Evolutionary conservation across 2,888 invertebrate genomes (phyloP).

Genomic region (Netelia inedita): DNA sequence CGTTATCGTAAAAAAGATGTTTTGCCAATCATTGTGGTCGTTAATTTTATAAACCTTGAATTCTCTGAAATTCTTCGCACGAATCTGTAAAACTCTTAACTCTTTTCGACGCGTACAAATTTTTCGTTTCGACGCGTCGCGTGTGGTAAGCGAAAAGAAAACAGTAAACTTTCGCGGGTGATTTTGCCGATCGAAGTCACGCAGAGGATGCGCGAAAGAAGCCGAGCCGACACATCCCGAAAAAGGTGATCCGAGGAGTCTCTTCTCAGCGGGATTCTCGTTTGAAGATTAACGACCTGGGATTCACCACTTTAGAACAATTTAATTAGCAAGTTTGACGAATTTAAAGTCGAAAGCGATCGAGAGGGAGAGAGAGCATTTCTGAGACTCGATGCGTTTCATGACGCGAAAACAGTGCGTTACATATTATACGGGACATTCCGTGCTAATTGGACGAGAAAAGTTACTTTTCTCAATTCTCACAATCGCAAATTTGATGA

Average conservation of each 20-base stretch:
- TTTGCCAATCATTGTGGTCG: neutral
- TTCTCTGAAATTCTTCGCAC: constrained; percentile 2
- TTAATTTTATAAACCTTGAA: constrained; percentile 1
- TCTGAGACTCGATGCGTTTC: neutral
- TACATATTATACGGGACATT: neutral
- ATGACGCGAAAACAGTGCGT: neutral
- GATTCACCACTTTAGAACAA: constrained; percentile 56
- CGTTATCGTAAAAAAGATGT: too few relatives aligned
- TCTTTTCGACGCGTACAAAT: neutral
- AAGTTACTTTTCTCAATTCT: neutral
- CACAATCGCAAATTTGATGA: neutral
- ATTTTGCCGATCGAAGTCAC: constrained; percentile 3
- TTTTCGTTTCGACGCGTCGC: constrained; percentile 3
- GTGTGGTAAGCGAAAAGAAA: neutral
- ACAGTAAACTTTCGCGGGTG: constrained; percentile 25
- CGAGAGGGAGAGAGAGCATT: neutral
- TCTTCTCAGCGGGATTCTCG: neutral
- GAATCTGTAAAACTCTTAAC: neutral
- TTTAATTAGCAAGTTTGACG: constrained; percentile 60
- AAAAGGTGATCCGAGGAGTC: constrained; percentile 42
- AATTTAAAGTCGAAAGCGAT: constrained; percentile 13
- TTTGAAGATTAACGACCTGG: constrained; percentile 33
- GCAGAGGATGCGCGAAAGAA: constrained; percentile 14
- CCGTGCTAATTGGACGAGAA: neutral
- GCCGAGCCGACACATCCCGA: neutral